Conservation (phyloP, 1,140 invertebrate species). For the Samia ricini region DNA sequence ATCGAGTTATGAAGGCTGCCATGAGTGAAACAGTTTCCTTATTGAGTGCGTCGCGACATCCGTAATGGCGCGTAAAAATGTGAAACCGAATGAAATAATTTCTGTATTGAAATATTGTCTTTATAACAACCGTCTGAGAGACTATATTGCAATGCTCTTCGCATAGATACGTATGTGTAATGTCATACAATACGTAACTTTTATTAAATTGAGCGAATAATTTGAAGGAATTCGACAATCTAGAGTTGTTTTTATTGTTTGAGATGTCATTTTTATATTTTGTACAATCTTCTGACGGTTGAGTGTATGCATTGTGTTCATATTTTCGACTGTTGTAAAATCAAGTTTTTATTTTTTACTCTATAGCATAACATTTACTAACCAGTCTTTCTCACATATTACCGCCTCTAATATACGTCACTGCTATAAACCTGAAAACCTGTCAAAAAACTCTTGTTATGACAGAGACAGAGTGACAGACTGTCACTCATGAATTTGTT, state of each 20-base stretch:
- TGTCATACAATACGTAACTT: constrained; percentile 8
- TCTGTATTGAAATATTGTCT: neutral
- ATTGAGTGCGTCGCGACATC: neutral
- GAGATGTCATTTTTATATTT: neutral
- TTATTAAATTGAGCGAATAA: constrained; percentile 13
- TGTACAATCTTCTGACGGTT: neutral
- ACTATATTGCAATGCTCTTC: neutral
- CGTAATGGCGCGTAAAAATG: constrained; percentile 10
- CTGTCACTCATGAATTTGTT: too few relatives aligned
- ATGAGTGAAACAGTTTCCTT: neutral
- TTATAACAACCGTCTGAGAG: neutral
- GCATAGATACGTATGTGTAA: neutral
- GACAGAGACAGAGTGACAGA: too few relatives aligned
- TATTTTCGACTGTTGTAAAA: too few relatives aligned
- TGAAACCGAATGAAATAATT: neutral
- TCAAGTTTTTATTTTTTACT: too few relatives aligned
- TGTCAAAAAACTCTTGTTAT: too few relatives aligned
- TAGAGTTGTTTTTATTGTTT: neutral
- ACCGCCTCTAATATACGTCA: too few relatives aligned
- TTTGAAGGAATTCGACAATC: neutral
- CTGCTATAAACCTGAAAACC: too few relatives aligned
- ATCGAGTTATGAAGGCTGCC: neutral
- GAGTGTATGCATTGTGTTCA: neutral
- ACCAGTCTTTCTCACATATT: too few relatives aligned
- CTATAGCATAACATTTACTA: too few relatives aligned